Evolutionary conservation across 2,797 vertebrate genomes (phyloP).

Genomic region (Ficedula albicollis): DNA sequence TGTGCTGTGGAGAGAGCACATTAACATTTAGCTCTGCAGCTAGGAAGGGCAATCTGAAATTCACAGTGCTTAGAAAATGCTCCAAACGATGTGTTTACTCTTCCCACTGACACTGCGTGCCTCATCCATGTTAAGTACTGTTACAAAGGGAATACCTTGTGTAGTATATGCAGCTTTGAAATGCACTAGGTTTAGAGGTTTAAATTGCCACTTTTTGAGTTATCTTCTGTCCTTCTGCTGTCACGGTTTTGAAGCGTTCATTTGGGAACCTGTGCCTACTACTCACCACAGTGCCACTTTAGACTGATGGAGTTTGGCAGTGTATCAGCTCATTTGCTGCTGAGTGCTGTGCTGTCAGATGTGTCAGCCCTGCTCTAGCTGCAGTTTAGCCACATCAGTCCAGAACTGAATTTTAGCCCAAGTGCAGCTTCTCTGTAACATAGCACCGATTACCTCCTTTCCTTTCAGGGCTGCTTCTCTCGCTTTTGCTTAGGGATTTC

Average conservation of each 20-base stretch:
- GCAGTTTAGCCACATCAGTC: not conserved
- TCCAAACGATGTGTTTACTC: not conserved
- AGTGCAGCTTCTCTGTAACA: not conserved
- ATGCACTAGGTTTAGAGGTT: not conserved
- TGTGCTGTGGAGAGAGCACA: not conserved
- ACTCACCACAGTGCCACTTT: not conserved
- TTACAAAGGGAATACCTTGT: not conserved
- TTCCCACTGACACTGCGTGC: not conserved
- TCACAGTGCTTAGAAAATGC: not conserved
- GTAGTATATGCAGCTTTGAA: not conserved
- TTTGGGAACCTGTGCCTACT: not conserved
- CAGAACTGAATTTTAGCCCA: not conserved
- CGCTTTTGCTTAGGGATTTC: not conserved
- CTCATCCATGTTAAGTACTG: not conserved
- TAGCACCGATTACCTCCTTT: not conserved
- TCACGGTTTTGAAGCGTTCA: not conserved
- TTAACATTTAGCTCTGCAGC: not conserved
- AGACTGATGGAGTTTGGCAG: not conserved
- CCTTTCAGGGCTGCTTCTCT: not conserved
- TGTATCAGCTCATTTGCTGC: not conserved
- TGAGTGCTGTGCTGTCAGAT: not conserved
- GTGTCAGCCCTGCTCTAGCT: not conserved
- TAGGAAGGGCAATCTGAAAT: not conserved
- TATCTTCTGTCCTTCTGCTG: not conserved
- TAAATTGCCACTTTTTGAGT: not conserved